These are phyloP conservation scores for Theodoxus fluviatilis DNA, from an alignment of 2,888 invertebrate species.

Conservation along the genomic window DNA sequence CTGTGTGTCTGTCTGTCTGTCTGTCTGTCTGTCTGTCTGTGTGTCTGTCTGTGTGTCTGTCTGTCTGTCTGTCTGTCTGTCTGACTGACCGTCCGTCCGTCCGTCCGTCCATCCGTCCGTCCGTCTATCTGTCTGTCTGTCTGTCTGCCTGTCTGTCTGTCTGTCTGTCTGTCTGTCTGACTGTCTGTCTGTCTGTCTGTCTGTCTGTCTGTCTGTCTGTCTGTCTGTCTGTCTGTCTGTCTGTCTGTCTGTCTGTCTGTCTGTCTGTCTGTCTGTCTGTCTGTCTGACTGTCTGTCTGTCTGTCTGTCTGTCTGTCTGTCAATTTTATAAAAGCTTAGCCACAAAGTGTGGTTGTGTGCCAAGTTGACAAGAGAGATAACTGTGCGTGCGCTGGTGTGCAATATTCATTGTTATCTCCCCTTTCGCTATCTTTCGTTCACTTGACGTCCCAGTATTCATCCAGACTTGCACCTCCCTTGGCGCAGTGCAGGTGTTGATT, in stretches of 20 bases:
- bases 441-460: too few species aligned
- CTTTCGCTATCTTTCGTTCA: too few species aligned
- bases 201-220: neutral
- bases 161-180: neutral
- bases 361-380: neutral
- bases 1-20: conserved; percentile 10
- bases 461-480: too few species aligned
- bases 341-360: neutral
- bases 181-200: neutral
- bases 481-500: too few species aligned
- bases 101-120: neutral
- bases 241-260: conserved; percentile 8
- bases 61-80: neutral
- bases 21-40: neutral
- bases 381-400: too few species aligned
- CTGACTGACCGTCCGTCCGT: neutral
- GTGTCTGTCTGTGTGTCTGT: neutral
- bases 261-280: neutral
- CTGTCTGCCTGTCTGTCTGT: neutral
- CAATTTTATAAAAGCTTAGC: too few species aligned
- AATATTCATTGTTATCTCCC: too few species aligned
- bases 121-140: neutral
- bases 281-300: neutral
- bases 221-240: conserved; percentile 1
- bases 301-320: conserved; percentile 2